These are phyloP conservation scores for Phaenicophaeus curvirostris DNA, from an alignment of 2,797 vertebrate genomes.

Conservation along the genomic window DNA sequence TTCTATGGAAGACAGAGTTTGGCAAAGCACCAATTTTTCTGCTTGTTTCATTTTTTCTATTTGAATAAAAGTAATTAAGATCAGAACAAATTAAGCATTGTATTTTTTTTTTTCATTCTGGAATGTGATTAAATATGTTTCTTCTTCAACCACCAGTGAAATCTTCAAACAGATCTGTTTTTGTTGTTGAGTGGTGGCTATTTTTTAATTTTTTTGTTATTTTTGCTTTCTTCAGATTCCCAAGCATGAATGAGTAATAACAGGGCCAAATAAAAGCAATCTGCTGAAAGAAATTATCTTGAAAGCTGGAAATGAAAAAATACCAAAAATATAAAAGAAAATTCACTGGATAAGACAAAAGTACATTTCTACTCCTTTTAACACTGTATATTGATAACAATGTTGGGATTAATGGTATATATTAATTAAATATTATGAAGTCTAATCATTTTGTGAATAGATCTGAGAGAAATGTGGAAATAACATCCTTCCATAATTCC, in stretches of 20 bases:
- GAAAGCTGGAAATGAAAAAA: conserved; percentile 12
- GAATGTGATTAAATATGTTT: neutral
- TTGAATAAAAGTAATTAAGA: conserved; percentile 56
- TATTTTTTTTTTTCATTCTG: conserved; percentile 10
- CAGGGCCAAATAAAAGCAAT: neutral
- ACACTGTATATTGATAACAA: neutral
- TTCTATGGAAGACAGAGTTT: conserved; percentile 37
- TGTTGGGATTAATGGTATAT: neutral
- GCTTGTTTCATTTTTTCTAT: conserved; percentile 44
- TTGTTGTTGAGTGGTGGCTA: neutral
- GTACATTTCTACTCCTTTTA: neutral
- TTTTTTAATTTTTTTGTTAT: too few relatives aligned
- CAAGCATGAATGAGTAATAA: neutral
- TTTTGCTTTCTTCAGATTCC: neutral
- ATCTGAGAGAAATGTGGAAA: neutral
- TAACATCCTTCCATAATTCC: neutral
- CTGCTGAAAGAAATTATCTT: neutral
- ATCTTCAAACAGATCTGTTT: conserved; percentile 2
- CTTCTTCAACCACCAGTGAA: conserved; percentile 13
- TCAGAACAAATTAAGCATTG: conserved; percentile 54
- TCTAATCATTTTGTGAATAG: neutral
- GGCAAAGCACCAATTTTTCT: conserved; percentile 30
- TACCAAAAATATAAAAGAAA: neutral
- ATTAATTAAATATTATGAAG: neutral
- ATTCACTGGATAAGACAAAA: neutral